Base-by-base conservation (phyloP, 2,797 vertebrate genomes). In the Nannoperca obscura region DNA sequence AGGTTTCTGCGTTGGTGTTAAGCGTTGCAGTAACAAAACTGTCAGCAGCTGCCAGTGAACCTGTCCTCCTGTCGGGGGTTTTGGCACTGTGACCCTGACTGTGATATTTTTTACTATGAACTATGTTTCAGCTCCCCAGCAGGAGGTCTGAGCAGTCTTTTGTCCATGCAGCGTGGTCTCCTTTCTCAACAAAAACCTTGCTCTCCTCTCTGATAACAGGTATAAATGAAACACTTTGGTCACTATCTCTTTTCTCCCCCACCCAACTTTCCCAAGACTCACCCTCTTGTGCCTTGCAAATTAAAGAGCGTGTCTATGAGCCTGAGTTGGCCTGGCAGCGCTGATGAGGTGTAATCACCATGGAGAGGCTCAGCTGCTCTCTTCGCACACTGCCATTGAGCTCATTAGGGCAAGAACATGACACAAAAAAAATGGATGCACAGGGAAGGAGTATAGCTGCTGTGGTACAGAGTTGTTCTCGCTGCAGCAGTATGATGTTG, bases 311-410 rank as follows among this genome's bases (percentile, higher is more conserved):
- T 80, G 59, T 86, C 86, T 70, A 40, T 74, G 77, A 77, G 73
- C 55, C 71, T 30, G 73, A 32, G 40, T 54, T 27, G 74, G 74
- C 67, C 53, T 58, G 47, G 74, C 52, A 74, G 71, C 22, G 4
- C 15, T 84, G 86, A 91, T 89, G 90, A 85, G 74, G 66, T 44
- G 44, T 84, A 89, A 92, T 92, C 85, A 88, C 67, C 50, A 34
- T 71, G 60, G 82, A 93, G 76, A 89, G 88, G 59, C 75, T 89
- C 87, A 84, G 76, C 82, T 87, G 87, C 84, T 88, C 74, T 78
- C 68, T 74, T 85, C 42, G 14, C 81, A 66, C 65, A n/a, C 53
- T 30, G 62, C 70, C 70, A 61, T 79, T 79, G 84, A 86, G 86
- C 88, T 88, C 82, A 90, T 91, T 86, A 90, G 68, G 24, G 57